A percentile compares a stretch with the other conserved stretches of the same genome.
phyloP scores from a whole-genome alignment of 2,888 invertebrate genomes.

The Caenorhabditis becei region DNA sequence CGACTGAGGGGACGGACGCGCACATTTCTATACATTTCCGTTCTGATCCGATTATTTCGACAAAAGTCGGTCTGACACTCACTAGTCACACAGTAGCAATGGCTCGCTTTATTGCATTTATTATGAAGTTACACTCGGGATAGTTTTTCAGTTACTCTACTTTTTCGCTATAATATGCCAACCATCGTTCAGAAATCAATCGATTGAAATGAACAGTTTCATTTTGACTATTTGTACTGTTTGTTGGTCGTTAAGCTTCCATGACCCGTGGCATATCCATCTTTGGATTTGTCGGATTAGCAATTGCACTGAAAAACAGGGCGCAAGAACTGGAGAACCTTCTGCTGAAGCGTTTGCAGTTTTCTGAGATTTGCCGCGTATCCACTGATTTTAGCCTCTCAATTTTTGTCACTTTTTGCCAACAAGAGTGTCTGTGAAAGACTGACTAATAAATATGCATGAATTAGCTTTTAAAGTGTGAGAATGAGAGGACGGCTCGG shows the following conservation, averaged over 20 bases:
- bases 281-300: background rate
- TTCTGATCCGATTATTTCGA: constrained; percentile 55
- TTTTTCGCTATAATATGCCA: too few species aligned
- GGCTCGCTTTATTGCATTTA: constrained; percentile 17
- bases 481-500: constrained; percentile 3
- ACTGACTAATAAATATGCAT: constrained; percentile 20
- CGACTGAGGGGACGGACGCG: constrained; percentile 3
- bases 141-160: too few species aligned
- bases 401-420: constrained; percentile 1
- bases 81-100: constrained; percentile 38
- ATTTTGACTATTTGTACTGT: too few species aligned
- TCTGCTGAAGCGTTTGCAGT: too few species aligned
- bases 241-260: too few species aligned
- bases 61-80: constrained; percentile 53
- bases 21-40: constrained; percentile 29
- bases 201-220: background rate
- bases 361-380: too few species aligned
- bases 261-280: too few species aligned
- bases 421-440: background rate
- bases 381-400: too few species aligned
- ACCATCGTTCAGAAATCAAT: background rate
- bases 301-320: too few species aligned
- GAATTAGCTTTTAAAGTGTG: constrained; percentile 18
- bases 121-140: constrained; percentile 3
- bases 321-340: too few species aligned